Evolutionary conservation across 92 coral and sea anemone genomes (phyloP), one percentile per base, ranked within the genome.

Genomic region (Zoanthus sociatus): DNA sequence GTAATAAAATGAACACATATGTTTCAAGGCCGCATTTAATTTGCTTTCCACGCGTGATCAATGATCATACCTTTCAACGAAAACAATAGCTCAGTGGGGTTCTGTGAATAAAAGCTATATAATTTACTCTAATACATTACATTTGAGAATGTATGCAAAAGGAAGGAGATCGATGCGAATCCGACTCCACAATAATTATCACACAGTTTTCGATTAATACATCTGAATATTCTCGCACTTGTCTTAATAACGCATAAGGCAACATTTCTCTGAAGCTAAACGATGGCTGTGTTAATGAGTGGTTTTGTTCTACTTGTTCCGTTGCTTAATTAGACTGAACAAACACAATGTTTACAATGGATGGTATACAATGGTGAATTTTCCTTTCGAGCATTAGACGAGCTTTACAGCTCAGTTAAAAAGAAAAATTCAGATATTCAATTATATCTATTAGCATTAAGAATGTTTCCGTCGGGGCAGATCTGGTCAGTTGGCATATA

Each of bases 41-140:
- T 14, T 55, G 51, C 48, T 37, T 20, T 44, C 69, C 3, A 61
- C 50, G 12, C 12, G 63, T 12, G 51, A 46, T 64, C 15, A 37
- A 18, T 46, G 61, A n/a, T 45, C 42, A 46, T 5, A 20, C 16
- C 67, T 1, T 21, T 81, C 66, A 7, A 4, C 16, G 13, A 64
- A 81, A 81, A 67, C 60, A 81, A 81, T 45, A 64, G 1, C 56
- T 81, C 75, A 67, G 75, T 54, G 85, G 85, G 85, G 85, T 64
- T 47, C 64, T 1, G 17, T 64, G 73, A 79, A 21, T 61, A 18
- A 61, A 15, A 61, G 17, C 18, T 21, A n/a, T 16, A 63, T 63
- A 17, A 63, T 37, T 37, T 37, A 37, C 69, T 20, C 69, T 20
- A 63, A 8, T 4, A 63, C 12, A 17, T 63, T 9, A 63, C 21